phyloP scores from a whole-genome alignment of 1,140 invertebrate genomes.

The Dufourea novaeangliae region DNA sequence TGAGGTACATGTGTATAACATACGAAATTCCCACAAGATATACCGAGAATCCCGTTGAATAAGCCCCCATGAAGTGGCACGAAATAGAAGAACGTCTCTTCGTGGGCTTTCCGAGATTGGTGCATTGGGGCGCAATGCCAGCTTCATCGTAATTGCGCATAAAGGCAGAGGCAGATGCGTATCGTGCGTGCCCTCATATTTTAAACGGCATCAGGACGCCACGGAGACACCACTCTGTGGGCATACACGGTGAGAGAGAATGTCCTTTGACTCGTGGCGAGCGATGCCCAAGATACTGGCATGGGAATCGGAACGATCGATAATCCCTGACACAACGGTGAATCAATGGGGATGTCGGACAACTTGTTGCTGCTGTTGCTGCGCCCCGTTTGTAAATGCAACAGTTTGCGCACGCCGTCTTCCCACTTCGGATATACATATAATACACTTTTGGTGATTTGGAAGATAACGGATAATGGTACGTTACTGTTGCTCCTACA shows the following conservation, averaged over 20 bases:
- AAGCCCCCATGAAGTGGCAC: conserved; percentile 48
- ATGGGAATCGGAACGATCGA: conserved; percentile 60
- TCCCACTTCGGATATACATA: background rate
- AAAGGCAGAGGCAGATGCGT: conserved; percentile 62
- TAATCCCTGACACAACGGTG: conserved; percentile 17
- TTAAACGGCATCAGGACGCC: conserved; percentile 47
- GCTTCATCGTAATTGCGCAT: conserved; percentile 56
- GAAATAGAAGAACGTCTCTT: conserved; percentile 52
- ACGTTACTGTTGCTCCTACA: too few species aligned
- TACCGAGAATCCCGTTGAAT: conserved; percentile 49
- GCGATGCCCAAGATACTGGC: conserved; percentile 47
- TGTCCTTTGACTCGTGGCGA: conserved; percentile 39
- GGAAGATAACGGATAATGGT: too few species aligned
- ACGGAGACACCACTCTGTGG: background rate
- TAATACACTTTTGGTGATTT: too few species aligned
- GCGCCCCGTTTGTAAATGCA: background rate
- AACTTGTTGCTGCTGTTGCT: conserved; percentile 30
- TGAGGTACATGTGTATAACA: too few species aligned
- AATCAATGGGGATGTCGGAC: conserved; percentile 11
- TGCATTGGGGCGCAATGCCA: conserved; percentile 59
- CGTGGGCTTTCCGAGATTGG: conserved; percentile 41
- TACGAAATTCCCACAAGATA: conserved; percentile 57
- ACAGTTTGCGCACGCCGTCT: background rate
- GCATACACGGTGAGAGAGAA: conserved; percentile 57
- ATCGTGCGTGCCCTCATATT: conserved; percentile 61